Evolutionary conservation across 2,888 invertebrate species (phyloP), one percentile per base, ranked within the genome.

Genomic region (Apoderus coryli): DNA sequence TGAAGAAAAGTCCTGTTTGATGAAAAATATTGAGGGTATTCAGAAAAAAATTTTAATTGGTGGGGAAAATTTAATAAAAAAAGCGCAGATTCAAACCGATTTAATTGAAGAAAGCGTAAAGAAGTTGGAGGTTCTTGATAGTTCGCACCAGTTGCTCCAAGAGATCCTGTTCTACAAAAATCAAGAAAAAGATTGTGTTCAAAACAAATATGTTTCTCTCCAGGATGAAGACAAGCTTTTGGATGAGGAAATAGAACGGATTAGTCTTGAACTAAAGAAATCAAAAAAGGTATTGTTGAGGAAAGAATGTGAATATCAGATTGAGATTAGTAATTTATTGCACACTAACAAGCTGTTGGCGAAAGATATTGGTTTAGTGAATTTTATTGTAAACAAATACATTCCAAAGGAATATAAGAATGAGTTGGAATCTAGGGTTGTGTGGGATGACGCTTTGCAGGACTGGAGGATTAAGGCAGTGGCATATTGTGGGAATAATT

Each of bases 391-490:
- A 16, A 81, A 88, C 52, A 75, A 76, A 10, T 90, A 82, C 50
- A 85, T 95, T 53, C 93, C 93, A 1, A 72, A 74, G 44, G 79
- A 84, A 50, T 86, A 86, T 56, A 79, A 80, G 73, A 74, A 76
- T 6, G 67, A 82, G 60, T 80, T 93, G 34, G 84, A 86, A 48
- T 69, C 78, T 47, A 84, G 88, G 50, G 78, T 89, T 13, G 76
- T 80, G 50, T 96, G 90, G 89, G 90, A 90, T 60, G 90, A 93
- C 56, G 90, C 93, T 47, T 79, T 88, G 10, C 92, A 90, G 15
- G 93, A 95, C 56, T 96, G 92, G 90, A 89, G 90, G 52, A 65
- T 96, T 7, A 82, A 80, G 54, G 90, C 90, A 58, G 85, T 95
- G 6, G 93, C 93, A 0, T 92, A 93, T 59, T 89, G 92, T 11